phyloP scores from a whole-genome alignment of 2,113 vertebrate genomes.

The Pachypanchax playfairii region DNA sequence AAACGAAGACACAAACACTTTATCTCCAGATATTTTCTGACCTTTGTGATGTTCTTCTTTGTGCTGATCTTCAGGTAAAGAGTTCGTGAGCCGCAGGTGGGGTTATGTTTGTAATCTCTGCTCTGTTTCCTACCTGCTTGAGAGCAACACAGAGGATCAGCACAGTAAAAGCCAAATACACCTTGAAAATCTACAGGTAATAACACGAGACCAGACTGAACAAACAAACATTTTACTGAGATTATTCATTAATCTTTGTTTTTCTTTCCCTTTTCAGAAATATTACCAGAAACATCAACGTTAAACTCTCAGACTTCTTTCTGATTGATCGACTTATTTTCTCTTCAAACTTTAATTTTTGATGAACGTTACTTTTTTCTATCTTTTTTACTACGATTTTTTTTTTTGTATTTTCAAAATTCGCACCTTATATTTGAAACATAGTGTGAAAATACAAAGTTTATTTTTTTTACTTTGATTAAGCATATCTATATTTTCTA shows the following conservation, averaged over 20 bases:
- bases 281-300: conserved; percentile 7
- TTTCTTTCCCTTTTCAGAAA: conserved; percentile 48
- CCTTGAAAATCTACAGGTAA: conserved; percentile 59
- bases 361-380: not conserved
- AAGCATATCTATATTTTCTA: too few species aligned
- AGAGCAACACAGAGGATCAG: conserved; percentile 19
- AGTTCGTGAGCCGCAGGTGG: conserved; percentile 76
- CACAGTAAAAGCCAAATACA: conserved; percentile 64
- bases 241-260: too few species aligned
- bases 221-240: not conserved
- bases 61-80: conserved; percentile 60
- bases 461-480: too few species aligned
- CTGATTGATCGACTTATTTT: conserved; percentile 20
- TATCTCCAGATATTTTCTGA: not conserved
- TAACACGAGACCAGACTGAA: not conserved
- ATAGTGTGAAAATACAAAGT: not conserved
- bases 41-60: not conserved
- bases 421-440: not conserved
- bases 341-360: too few species aligned
- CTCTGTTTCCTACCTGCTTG: conserved; percentile 46
- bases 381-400: not conserved
- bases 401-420: not conserved
- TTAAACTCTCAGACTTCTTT: not conserved
- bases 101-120: conserved; percentile 80
- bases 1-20: accelerated